Evolutionary conservation across 2,888 invertebrate species (phyloP).

Genomic region (Nysson spinosus): DNA sequence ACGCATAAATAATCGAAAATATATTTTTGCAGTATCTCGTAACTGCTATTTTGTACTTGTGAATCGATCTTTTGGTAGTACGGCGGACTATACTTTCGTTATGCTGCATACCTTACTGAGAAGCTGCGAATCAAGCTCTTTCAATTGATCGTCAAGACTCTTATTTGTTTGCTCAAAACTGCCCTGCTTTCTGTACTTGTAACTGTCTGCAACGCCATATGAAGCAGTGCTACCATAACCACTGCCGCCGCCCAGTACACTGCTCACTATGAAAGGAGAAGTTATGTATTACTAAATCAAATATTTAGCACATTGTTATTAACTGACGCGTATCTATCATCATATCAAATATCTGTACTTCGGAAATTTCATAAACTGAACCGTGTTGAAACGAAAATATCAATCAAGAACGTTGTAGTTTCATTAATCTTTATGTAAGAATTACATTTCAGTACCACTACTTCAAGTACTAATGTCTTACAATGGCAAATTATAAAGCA

Average conservation of each 20-base stretch:
- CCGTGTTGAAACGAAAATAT: no score
- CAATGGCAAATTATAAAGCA: no score
- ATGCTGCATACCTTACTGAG: slow-evolving; percentile 79
- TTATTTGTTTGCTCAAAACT: slow-evolving; percentile 87
- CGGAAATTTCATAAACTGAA: no score
- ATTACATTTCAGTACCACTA: no score
- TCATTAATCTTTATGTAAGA: no score
- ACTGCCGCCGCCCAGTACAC: slow-evolving; percentile 80
- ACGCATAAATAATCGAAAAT: background rate
- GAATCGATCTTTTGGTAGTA: slow-evolving; percentile 4
- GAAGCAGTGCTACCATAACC: slow-evolving; percentile 80
- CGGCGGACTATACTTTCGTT: slow-evolving; percentile 46
- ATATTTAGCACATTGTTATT: no score
- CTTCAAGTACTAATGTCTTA: no score
- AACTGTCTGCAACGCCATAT: slow-evolving; percentile 80
- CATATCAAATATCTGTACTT: no score
- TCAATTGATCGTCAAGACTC: slow-evolving; percentile 88
- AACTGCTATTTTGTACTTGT: background rate
- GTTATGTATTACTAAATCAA: no score
- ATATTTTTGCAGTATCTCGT: slow-evolving; percentile 2
- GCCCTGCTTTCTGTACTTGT: slow-evolving; percentile 79
- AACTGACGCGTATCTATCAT: no score
- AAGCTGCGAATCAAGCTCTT: slow-evolving; percentile 89
- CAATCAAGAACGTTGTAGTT: no score
- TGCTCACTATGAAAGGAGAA: slow-evolving; percentile 78